Evolutionary conservation across 2,888 invertebrate genomes (phyloP).

Genomic region (Coelinius sp.): DNA sequence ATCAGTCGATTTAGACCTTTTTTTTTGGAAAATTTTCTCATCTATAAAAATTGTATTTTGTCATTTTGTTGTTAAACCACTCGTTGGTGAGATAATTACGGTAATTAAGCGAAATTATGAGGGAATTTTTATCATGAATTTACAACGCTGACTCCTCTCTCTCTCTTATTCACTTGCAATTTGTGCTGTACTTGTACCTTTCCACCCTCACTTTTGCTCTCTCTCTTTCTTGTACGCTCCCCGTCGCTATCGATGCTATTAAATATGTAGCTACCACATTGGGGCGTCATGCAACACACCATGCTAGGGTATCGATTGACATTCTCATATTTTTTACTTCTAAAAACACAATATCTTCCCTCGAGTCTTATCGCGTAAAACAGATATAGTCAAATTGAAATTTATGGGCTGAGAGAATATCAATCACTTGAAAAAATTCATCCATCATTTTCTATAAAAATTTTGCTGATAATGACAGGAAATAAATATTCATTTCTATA

Average conservation of each 20-base stretch:
- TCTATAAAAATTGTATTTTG: not conserved
- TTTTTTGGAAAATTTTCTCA: not conserved
- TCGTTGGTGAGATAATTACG: not conserved
- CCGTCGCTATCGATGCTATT: not conserved
- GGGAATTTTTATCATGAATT: not conserved
- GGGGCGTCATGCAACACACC: conserved; percentile 8
- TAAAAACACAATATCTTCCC: not conserved
- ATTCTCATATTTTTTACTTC: conserved; percentile 6
- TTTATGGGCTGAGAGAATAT: not conserved
- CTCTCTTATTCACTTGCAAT: not conserved
- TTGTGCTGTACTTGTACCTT: not conserved
- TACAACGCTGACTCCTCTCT: not conserved
- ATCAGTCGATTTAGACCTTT: not conserved
- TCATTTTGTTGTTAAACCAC: not conserved
- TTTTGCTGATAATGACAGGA: not conserved
- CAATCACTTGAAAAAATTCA: not conserved
- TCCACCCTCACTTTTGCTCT: not conserved
- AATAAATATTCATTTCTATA: not conserved
- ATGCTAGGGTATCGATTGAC: conserved; percentile 1
- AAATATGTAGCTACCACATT: conserved; percentile 8
- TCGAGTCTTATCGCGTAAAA: not conserved
- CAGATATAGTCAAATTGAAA: not conserved
- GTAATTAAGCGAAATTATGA: not conserved
- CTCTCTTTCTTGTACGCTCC: not conserved
- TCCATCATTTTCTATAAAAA: too few species aligned